Base-by-base conservation (phyloP, 2,888 invertebrate genomes). In the Gnatocerus cornutus region DNA sequence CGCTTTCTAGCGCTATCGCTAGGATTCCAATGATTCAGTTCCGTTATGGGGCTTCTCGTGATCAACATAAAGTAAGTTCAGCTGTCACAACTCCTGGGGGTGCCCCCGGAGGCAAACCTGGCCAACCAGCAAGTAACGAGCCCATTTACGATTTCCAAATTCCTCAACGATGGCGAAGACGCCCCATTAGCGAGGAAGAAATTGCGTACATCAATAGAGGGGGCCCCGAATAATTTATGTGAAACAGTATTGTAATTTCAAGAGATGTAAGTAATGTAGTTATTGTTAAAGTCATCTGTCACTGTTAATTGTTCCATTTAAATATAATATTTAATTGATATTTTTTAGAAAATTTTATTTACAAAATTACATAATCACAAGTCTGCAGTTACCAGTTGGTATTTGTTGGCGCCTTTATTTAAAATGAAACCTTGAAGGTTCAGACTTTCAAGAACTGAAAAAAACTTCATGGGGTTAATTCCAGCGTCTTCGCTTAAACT, bases 341-440 rank as follows among this genome's bases (percentile, higher is more conserved):
- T 13, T 9, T 12, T 30, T 46, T 4, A 4, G 14, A 33, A 52
- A 12, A 37, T 14, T 61, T 62, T 48, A 62, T 62, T 62, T 37
- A 27, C 50, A 62, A 48, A 59, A 45, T 45, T 58, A 59, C 30
- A 59, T 53, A 43, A 30, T 63, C 33, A 73, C 16, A 73, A 71
- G 69, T 77, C 73, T 21, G 76, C 76, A 56, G 75, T 77, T 7
- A 78, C 73, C 33, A 84, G 73, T 71, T 84, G 82, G 74, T 82
- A 85, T 27, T 71, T 79, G 70, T 79, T 77, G 9, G 73, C 72
- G 14, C 92, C 93, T 84, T 94, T 95, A 79, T 95, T 92, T 73
- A 98, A 86, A 73, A 98, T 86, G 85, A 91, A 93, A 7, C 97
- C 96, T 83, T 95, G 94, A 77, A 91, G 88, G 82, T 98, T 97